These are phyloP conservation scores for Melinaea menophilus DNA, from an alignment of 2,888 invertebrate genomes.

Conservation along the genomic window DNA sequence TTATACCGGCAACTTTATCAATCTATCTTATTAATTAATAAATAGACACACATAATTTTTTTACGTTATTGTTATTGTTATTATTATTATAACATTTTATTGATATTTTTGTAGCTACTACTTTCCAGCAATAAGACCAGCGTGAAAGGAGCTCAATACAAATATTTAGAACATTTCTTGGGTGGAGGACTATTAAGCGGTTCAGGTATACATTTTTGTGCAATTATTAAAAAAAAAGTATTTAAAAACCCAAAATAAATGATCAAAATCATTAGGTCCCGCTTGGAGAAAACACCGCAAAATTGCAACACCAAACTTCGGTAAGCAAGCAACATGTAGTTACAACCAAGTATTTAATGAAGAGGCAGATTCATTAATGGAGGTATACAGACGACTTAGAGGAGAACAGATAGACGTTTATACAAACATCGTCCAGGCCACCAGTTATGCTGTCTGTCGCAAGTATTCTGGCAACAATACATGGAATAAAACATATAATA, in stretches of 20 bases:
- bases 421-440: constrained; percentile 45
- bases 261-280: constrained; percentile 40
- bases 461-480: constrained; percentile 35
- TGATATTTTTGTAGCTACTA: constrained; percentile 44
- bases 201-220: constrained; percentile 46
- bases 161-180: constrained; percentile 55
- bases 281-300: constrained; percentile 63
- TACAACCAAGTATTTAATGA: constrained; percentile 49
- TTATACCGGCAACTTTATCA: too few species aligned
- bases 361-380: constrained; percentile 47
- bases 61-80: not conserved
- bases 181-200: constrained; percentile 64
- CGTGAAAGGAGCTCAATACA: constrained; percentile 61
- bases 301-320: constrained; percentile 58
- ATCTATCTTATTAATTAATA: too few species aligned
- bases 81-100: not conserved
- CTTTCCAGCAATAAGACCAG: constrained; percentile 51
- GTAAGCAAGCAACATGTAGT: constrained; percentile 51
- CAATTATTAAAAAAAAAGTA: not conserved
- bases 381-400: constrained; percentile 33
- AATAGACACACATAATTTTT: too few species aligned
- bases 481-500: not conserved
- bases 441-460: constrained; percentile 61
- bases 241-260: not conserved
- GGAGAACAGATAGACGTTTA: constrained; percentile 47